These are phyloP conservation scores for Stomatorhinus walkeri DNA, from an alignment of 2,797 vertebrate genomes.

Conservation along the genomic window DNA sequence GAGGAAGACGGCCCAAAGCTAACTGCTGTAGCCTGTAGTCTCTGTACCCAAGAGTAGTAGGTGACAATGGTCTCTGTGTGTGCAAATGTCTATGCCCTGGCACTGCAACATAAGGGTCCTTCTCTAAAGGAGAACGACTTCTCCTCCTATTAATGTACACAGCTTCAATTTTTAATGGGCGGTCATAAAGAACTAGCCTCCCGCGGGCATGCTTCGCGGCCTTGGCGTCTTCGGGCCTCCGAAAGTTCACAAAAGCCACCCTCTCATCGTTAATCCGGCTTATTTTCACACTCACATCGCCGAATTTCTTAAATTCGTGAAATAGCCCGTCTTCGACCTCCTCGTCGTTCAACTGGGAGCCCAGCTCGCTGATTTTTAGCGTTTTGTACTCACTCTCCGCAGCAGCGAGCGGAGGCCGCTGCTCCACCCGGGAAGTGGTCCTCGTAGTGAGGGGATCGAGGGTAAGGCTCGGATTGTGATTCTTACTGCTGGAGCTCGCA, in stretches of 20 bases:
- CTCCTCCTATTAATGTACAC: conserved; percentile 77
- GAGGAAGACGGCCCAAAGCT: conserved; percentile 82
- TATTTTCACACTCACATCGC: conserved; percentile 94
- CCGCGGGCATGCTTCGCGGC: conserved; percentile 89
- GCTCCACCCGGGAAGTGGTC: conserved; percentile 56
- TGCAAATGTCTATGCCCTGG: conserved; percentile 67
- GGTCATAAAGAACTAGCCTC: conserved; percentile 85
- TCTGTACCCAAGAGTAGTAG: conserved; percentile 81
- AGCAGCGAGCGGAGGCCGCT: conserved; percentile 54
- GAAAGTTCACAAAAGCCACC: conserved; percentile 91
- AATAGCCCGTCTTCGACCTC: conserved; percentile 96
- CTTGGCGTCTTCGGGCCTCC: conserved; percentile 86
- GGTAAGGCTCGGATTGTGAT: conserved; percentile 62
- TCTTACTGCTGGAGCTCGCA: conserved; percentile 58
- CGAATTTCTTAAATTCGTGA: conserved; percentile 95
- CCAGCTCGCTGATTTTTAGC: conserved; percentile 91
- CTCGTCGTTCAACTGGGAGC: conserved; percentile 88
- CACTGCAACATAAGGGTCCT: conserved; percentile 70
- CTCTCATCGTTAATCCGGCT: conserved; percentile 85
- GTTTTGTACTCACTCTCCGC: conserved; percentile 87
- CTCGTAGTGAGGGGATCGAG: conserved; percentile 57
- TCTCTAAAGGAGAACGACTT: conserved; percentile 82
- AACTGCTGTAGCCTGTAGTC: conserved; percentile 93
- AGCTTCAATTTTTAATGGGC: conserved; percentile 91
- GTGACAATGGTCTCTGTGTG: conserved; percentile 78